Conservation (phyloP, 2,113 vertebrate species). For the Cariama cristata region DNA sequence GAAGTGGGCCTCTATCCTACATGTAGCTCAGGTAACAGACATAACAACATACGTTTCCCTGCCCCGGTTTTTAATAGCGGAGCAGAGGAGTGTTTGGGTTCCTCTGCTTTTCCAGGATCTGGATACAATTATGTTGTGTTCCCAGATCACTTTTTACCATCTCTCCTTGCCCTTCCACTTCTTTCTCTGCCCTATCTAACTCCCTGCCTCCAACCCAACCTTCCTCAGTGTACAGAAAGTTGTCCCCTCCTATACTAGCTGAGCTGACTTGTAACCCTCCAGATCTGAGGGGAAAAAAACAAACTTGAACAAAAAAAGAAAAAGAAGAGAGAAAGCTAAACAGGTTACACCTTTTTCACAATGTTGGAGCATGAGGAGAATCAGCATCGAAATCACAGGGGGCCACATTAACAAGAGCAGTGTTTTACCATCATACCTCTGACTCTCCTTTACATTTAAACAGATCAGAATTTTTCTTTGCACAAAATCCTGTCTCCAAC, state of each 20-base stretch:
- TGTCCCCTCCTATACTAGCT: background rate
- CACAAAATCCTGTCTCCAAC: background rate
- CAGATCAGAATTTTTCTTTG: background rate
- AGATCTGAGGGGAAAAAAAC: accelerated
- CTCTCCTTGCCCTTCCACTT: background rate
- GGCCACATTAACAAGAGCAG: background rate
- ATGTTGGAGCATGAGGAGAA: background rate
- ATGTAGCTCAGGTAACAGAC: background rate
- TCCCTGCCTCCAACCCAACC: background rate
- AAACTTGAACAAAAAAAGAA: background rate
- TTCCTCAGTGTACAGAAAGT: background rate
- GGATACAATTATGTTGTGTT: background rate
- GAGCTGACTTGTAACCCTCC: accelerated
- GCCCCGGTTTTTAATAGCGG: background rate
- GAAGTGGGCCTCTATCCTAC: background rate
- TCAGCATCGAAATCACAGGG: background rate
- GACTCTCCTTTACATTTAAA: background rate
- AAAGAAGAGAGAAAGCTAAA: background rate
- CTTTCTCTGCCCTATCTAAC: background rate
- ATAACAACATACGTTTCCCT: background rate
- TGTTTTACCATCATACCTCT: background rate
- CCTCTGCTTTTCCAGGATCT: background rate
- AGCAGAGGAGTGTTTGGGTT: background rate
- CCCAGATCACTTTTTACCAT: background rate
- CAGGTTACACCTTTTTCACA: background rate